Conservation (phyloP, 1,140 invertebrate genomes). For the Phortica variegata region DNA sequence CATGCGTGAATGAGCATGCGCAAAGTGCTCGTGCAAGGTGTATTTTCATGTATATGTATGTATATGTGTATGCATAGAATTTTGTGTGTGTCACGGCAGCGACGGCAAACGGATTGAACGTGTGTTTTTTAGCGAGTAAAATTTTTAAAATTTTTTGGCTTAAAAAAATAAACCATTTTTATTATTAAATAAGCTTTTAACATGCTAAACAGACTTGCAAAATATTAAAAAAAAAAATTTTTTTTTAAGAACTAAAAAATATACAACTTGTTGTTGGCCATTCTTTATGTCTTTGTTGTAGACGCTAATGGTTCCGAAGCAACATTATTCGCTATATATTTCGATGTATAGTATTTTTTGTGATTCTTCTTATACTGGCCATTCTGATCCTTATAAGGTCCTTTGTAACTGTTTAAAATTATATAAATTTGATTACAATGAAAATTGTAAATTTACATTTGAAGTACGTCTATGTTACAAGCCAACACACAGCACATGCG, state of each 20-base stretch:
- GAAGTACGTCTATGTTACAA: neutral
- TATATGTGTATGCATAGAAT: too few species aligned
- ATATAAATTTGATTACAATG: neutral
- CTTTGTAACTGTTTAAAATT: constrained; percentile 34
- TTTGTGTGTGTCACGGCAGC: too few species aligned
- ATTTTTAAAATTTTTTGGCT: too few species aligned
- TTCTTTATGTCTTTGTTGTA: constrained; percentile 27
- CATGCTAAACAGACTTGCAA: constrained; percentile 26
- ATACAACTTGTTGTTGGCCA: constrained; percentile 8
- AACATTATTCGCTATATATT: constrained; percentile 21
- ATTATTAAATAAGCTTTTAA: too few species aligned
- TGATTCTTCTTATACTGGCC: constrained; percentile 6
- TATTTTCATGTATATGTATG: too few species aligned
- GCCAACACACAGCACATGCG: too few species aligned
- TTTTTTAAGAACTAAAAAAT: neutral
- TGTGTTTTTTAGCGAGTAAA: too few species aligned
- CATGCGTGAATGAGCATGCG: too few species aligned
- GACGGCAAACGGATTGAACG: too few species aligned
- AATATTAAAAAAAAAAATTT: constrained; percentile 7
- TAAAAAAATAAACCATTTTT: too few species aligned
- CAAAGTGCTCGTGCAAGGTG: too few species aligned
- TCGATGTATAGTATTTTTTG: constrained; percentile 37
- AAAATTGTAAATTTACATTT: neutral
- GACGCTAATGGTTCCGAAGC: neutral
- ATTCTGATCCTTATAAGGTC: constrained; percentile 12